A percentile compares a stretch with the other conserved stretches of the same genome.
Evolutionary conservation across 1,140 invertebrate species (phyloP).

Genomic region (Drosophila watanabei): DNA sequence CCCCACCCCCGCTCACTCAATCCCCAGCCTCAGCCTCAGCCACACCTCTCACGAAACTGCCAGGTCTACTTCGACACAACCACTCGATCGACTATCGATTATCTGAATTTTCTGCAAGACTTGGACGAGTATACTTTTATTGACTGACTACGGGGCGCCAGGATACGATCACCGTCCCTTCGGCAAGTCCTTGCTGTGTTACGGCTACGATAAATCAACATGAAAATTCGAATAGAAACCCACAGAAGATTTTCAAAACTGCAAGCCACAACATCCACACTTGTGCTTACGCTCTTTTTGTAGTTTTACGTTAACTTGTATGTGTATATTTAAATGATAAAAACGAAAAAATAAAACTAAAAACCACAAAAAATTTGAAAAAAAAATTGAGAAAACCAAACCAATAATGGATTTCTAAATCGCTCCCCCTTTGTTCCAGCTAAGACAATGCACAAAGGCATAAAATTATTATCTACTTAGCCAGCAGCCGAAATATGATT

Average conservation of each 20-base stretch:
- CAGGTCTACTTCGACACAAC: slow-evolving; percentile 46
- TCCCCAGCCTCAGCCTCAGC: slow-evolving; percentile 4
- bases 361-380: slow-evolving; percentile 59
- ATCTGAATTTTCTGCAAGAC: slow-evolving; percentile 73
- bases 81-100: slow-evolving; percentile 51
- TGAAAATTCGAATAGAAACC: slow-evolving; percentile 47
- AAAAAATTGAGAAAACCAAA: slow-evolving; percentile 39
- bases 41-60: slow-evolving; percentile 28
- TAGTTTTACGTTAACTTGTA: slow-evolving; percentile 84
- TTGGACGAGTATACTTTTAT: slow-evolving; percentile 61
- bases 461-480: slow-evolving; percentile 26
- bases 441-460: slow-evolving; percentile 14
- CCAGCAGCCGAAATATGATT: slow-evolving; percentile 54
- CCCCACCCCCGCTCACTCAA: slow-evolving; percentile 21
- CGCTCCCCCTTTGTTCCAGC: slow-evolving; percentile 11
- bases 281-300: slow-evolving; percentile 76
- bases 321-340: slow-evolving; percentile 82
- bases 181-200: slow-evolving; percentile 82
- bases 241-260: slow-evolving; percentile 55
- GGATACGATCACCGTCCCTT: slow-evolving; percentile 11
- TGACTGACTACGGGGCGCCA: slow-evolving; percentile 70
- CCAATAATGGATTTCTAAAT: slow-evolving; percentile 31
- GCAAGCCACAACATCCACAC: slow-evolving; percentile 50
- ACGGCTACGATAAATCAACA: slow-evolving; percentile 60
- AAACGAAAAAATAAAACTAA: slow-evolving; percentile 51